Base-by-base conservation (phyloP, 2,797 vertebrate species). In the Myiothlypis chrysogaster region DNA sequence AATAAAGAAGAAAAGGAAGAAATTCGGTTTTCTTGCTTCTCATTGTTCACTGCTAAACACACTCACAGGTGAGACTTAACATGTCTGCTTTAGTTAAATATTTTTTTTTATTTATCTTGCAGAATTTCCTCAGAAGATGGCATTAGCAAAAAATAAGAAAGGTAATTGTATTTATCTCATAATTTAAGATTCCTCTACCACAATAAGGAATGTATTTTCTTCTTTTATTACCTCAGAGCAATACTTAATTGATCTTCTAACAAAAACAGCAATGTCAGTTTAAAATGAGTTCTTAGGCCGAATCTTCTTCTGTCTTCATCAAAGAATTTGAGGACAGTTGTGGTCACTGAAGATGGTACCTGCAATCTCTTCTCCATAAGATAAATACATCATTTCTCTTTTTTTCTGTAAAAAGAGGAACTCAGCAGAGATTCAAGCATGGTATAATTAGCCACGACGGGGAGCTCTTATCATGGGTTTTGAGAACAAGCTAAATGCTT, bases 81-180 rank as follows among this genome's bases (percentile, higher is more conserved):
- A 22, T 4, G 2, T 55, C 28, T 73, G n/a, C 17, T 78, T 87
- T 86, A 43, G 13, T 23, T 88, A 69, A 85, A 64, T 50, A 30
- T 1, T 60, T 69, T 53, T 57, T 73, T 86, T 60, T 86, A 5
- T 91, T 96, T 96, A 6, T 69, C 30, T 96, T 97, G 11, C 82
- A 98, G 98, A 76, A 87, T 63, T 90, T 27, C 28, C 35, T 72
- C 47, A 7, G 63, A 96, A 63, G 77, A 43, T 7, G 53, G 32
- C 4, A 8, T 60, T 37, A 50, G 10, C 32, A 70, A 77, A 64
- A 80, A 53, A 66, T 14, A 57, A 56, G 49, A 78, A 93, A 93
- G 98, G 98, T 98, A 85, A 97, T 66, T 63, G 57, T 21, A 9
- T 80, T 87, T 88, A 50, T 9, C 8, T 56, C 10, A 2, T 60